Conservation (phyloP, 2,113 vertebrate genomes). For the Redunca redunca region DNA sequence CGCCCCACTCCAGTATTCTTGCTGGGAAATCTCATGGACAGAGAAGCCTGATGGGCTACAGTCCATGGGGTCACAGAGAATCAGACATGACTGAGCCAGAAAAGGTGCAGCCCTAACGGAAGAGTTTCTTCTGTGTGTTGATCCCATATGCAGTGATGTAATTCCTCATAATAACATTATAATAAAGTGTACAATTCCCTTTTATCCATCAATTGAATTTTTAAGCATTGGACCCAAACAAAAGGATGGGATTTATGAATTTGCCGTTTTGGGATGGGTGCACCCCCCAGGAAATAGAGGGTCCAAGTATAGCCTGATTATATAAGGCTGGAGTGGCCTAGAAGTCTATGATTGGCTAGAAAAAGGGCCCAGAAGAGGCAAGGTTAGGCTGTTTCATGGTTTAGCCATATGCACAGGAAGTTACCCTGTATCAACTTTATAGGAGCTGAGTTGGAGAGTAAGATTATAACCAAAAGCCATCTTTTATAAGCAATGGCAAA, state of each 20-base stretch:
- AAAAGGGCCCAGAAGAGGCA: background rate
- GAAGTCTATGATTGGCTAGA: background rate
- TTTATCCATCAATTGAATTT: background rate
- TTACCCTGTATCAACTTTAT: background rate
- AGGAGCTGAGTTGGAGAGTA: background rate
- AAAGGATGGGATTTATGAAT: background rate
- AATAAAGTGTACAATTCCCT: background rate
- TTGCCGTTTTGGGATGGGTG: background rate
- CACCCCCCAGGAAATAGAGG: background rate
- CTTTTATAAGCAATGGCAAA: background rate
- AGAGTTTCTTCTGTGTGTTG: background rate
- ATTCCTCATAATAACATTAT: background rate
- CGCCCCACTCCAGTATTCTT: background rate
- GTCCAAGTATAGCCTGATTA: no score
- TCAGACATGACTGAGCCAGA: background rate
- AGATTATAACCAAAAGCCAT: background rate
- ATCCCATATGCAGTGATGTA: background rate
- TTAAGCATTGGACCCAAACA: background rate
- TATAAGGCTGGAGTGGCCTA: background rate
- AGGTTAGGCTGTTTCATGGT: background rate
- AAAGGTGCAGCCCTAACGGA: background rate
- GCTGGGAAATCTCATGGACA: background rate
- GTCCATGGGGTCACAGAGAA: background rate
- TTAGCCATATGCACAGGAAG: background rate
- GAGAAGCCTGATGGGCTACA: background rate